Conservation (phyloP, 2,797 vertebrate species). For the Leucoraja ocellata region DNA sequence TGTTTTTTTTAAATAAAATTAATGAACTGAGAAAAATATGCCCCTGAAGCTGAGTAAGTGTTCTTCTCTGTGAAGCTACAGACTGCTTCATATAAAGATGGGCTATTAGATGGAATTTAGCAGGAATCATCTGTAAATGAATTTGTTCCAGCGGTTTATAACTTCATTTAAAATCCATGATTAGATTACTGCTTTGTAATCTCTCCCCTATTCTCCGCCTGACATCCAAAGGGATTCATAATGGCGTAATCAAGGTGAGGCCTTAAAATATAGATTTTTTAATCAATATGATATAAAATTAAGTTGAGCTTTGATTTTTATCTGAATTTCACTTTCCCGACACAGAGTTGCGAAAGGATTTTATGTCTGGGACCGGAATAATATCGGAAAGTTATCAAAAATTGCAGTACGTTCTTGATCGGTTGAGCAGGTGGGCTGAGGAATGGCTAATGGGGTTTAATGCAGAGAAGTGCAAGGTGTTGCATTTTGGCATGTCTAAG, state of each 20-base stretch:
- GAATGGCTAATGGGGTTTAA: too few relatives aligned
- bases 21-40: slow-evolving; percentile 6
- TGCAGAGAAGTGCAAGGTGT: too few relatives aligned
- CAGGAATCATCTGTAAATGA: not conserved
- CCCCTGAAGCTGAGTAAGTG: not conserved
- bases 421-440: too few relatives aligned
- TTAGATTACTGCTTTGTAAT: slow-evolving; percentile 2
- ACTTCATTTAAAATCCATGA: not conserved
- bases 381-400: not conserved
- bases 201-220: not conserved
- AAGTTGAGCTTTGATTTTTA: not conserved
- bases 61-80: not conserved
- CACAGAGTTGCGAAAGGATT: not conserved
- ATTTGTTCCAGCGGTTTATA: slow-evolving; percentile 6
- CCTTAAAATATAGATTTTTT: slow-evolving; percentile 8
- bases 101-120: not conserved
- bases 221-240: not conserved
- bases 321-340: not conserved
- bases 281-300: not conserved
- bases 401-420: too few relatives aligned
- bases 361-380: not conserved
- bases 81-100: not conserved
- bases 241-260: not conserved
- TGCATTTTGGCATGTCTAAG: too few relatives aligned
- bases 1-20: not conserved